These are phyloP conservation scores for Dione juno DNA, from an alignment of 2,888 invertebrate genomes.

Conservation along the genomic window DNA sequence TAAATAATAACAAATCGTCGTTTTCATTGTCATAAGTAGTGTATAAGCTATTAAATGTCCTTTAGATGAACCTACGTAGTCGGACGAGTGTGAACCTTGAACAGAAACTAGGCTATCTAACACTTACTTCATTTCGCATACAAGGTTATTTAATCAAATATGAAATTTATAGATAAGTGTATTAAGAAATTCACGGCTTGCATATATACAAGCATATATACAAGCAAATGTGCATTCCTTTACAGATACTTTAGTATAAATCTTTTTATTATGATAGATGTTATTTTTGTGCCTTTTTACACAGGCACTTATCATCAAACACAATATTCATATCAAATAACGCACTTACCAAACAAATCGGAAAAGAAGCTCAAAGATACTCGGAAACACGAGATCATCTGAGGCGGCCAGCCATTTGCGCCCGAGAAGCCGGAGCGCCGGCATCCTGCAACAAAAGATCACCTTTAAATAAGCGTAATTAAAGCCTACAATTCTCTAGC, in stretches of 20 bases:
- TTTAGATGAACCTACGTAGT: constrained; percentile 4
- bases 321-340: constrained; percentile 11
- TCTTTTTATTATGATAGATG: background rate
- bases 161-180: constrained; percentile 32
- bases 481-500: constrained; percentile 20
- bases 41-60: constrained; percentile 16
- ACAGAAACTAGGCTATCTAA: constrained; percentile 34
- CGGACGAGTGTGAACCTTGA: constrained; percentile 33
- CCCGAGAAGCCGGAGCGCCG: constrained; percentile 93
- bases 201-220: background rate
- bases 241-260: background rate
- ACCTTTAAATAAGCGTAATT: constrained; percentile 27
- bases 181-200: constrained; percentile 31
- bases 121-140: constrained; percentile 34
- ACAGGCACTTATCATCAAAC: background rate
- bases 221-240: background rate
- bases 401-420: constrained; percentile 95
- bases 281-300: too few species aligned
- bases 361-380: constrained; percentile 89
- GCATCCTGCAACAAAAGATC: constrained; percentile 86
- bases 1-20: constrained; percentile 4
- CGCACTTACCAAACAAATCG: constrained; percentile 87
- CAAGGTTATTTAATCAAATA: constrained; percentile 35
- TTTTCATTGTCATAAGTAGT: background rate
- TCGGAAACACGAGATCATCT: constrained; percentile 96